Conservation (phyloP, 2,888 invertebrate genomes). For the Trilocha varians region DNA sequence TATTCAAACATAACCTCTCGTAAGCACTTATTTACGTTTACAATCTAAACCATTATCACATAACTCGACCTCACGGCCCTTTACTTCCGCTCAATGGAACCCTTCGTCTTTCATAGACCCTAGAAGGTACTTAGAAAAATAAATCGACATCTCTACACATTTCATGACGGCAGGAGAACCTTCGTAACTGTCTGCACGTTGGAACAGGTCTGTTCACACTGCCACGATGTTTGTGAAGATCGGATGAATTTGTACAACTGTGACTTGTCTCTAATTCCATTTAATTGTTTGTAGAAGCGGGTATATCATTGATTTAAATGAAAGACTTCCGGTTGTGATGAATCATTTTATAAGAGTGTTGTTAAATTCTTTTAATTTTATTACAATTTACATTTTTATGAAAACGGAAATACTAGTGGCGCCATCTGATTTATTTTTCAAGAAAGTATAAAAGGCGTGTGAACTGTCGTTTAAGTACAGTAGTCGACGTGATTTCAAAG, state of each 20-base stretch:
- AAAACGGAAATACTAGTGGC: too few relatives aligned
- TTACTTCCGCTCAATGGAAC: constrained; percentile 13
- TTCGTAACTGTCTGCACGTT: constrained; percentile 1
- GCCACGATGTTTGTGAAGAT: background rate
- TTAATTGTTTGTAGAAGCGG: too few relatives aligned
- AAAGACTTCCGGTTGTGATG: too few relatives aligned
- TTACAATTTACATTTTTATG: too few relatives aligned
- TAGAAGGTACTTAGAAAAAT: constrained; percentile 23
- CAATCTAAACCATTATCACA: constrained; percentile 4
- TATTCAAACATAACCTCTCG: background rate
- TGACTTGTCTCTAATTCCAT: background rate
- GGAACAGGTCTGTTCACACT: background rate
- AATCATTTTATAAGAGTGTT: too few relatives aligned
- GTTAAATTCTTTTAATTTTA: too few relatives aligned
- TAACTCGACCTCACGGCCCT: constrained; percentile 11
- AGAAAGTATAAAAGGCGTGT: too few relatives aligned
- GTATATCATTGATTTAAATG: too few relatives aligned
- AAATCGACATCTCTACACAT: constrained; percentile 20
- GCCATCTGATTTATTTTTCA: too few relatives aligned
- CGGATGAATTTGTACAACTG: background rate
- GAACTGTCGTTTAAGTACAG: too few relatives aligned
- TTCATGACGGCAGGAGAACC: constrained; percentile 3
- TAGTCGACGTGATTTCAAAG: too few relatives aligned
- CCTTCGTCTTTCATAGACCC: background rate
- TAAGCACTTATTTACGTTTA: background rate